These are phyloP conservation scores for Helogale parvula DNA, from an alignment of 2,113 vertebrate species.

Conservation along the genomic window DNA sequence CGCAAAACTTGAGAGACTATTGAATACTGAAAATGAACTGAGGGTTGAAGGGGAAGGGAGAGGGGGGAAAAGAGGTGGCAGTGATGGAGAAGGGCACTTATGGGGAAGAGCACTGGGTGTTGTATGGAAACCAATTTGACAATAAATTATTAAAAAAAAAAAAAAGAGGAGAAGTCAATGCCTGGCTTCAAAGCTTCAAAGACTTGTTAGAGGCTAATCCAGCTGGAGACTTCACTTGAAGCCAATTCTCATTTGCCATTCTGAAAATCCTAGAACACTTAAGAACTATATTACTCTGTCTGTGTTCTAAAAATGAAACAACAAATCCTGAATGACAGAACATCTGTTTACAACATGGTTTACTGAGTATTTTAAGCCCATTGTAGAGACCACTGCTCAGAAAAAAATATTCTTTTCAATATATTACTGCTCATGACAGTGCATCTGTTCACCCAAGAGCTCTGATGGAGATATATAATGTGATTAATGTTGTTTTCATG, in stretches of 20 bases:
- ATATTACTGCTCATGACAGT: not conserved
- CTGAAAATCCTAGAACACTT: not conserved
- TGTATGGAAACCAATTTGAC: no score
- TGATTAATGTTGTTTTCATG: not conserved
- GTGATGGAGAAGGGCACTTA: no score
- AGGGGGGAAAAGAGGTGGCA: no score
- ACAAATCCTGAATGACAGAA: not conserved
- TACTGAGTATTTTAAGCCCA: not conserved
- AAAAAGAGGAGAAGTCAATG: not conserved
- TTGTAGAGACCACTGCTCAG: not conserved
- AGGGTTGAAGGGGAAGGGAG: no score
- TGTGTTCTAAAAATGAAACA: not conserved
- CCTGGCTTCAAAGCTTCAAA: not conserved
- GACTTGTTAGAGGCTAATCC: not conserved
- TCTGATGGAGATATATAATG: not conserved
- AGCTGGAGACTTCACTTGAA: not conserved
- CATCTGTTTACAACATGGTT: not conserved
- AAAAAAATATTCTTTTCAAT: not conserved
- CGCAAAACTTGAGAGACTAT: no score
- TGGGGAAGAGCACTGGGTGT: no score
- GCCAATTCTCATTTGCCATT: not conserved
- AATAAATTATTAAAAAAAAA: no score
- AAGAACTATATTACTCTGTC: not conserved
- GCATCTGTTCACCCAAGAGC: not conserved
- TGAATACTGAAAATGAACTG: no score